Evolutionary conservation across 2,113 vertebrate species (phyloP).

Genomic region (Mus musculus): GRCm39 chr3:60557001-60557500

Average conservation of each 20-base stretch:
- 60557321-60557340: not conserved
- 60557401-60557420: not conserved
- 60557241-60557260: constrained; percentile 14
- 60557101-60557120: not conserved
- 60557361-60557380: not conserved
- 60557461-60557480: not conserved
- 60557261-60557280: constrained; percentile 2
- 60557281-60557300: constrained; percentile 9
- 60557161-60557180: not conserved
- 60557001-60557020: not conserved
- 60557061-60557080: not conserved
- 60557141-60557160: not conserved
- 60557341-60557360: not conserved
- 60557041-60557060: not conserved
- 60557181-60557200: not conserved
- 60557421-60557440: not conserved
- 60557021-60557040: not conserved
- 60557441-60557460: not conserved
- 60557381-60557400: not conserved
- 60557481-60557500: not conserved
- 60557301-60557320: not conserved
- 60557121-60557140: no score
- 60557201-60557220: not conserved
- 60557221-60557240: constrained; percentile 1
- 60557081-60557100: not conserved